Conservation (phyloP, 2,797 vertebrate species). For the Sebastes nivosus region DNA sequence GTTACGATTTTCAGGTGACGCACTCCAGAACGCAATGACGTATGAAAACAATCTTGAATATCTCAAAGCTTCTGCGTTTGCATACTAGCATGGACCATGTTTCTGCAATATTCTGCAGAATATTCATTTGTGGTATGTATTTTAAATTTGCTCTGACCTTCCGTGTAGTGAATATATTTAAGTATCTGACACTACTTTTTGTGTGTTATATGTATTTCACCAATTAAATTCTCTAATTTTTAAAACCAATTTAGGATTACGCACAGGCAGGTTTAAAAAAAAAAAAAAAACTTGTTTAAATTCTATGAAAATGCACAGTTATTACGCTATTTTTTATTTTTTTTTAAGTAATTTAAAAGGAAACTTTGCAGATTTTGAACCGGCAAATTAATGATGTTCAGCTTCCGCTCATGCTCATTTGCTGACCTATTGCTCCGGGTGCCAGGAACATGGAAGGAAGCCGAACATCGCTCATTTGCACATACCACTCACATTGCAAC, state of each 20-base stretch:
- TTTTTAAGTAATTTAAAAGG: background rate
- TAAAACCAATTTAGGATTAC: background rate
- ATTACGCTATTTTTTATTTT: background rate
- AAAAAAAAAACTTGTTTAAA: background rate
- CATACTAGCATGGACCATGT: no score
- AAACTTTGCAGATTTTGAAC: background rate
- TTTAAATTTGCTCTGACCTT: no score
- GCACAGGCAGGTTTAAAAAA: background rate
- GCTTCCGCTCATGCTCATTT: background rate
- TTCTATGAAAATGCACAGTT: background rate
- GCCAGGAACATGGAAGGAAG: background rate
- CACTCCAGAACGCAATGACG: no score
- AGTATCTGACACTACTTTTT: no score
- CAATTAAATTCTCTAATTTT: fast-evolving
- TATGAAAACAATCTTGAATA: no score
- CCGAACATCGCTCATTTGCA: background rate
- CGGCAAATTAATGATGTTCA: background rate
- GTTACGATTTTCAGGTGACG: no score
- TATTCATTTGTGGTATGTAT: no score
- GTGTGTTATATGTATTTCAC: no score
- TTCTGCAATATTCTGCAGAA: no score
- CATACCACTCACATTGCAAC: background rate
- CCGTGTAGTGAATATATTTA: no score
- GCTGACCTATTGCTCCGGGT: no score
- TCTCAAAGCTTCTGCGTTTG: fast-evolving